Percentiles rank a stretch among this genome's conserved stretches.
phyloP scores from a whole-genome alignment of 2,888 invertebrate species.

The Calliopum simillimum region DNA sequence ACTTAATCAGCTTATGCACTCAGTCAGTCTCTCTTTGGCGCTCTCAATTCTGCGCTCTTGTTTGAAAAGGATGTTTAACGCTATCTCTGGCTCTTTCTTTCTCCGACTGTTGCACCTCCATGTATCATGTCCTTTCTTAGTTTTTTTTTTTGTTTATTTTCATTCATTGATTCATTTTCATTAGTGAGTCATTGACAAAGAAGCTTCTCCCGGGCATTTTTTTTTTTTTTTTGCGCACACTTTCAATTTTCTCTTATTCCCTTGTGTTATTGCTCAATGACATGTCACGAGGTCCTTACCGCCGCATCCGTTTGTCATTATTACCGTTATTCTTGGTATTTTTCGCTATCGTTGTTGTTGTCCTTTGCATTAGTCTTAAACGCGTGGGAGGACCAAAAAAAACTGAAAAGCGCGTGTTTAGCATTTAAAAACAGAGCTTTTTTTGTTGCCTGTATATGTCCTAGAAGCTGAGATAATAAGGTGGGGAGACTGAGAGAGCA shows the following conservation, averaged over 20 bases:
- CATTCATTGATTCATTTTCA: conserved; percentile 24
- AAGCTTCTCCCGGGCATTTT: conserved; percentile 17
- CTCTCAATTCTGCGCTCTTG: background rate
- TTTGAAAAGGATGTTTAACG: background rate
- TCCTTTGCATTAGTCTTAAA: no score
- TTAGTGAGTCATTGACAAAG: conserved; percentile 10
- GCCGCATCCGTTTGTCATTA: conserved; percentile 1
- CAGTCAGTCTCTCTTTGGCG: conserved; percentile 6
- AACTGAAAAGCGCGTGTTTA: no score
- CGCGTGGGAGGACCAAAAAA: background rate
- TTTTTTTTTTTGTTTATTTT: conserved; percentile 34
- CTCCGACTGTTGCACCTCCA: conserved; percentile 38
- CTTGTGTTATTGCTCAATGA: conserved; percentile 14
- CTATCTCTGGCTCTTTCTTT: background rate
- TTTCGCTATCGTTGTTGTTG: conserved; percentile 28
- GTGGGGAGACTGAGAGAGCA: no score
- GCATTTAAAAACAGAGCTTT: no score
- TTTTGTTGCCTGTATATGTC: no score
- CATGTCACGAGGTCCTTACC: conserved; percentile 22
- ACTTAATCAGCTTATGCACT: background rate
- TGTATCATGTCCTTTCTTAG: conserved; percentile 6
- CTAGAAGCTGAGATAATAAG: no score
- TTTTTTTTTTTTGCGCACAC: conserved; percentile 37
- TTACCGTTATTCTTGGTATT: background rate
- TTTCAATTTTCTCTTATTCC: background rate